Percentiles rank a stretch among this genome's conserved stretches.
These are phyloP conservation scores for Melikaiella ostensackeni DNA, from an alignment of 2,888 invertebrate genomes.

Conservation along the genomic window DNA sequence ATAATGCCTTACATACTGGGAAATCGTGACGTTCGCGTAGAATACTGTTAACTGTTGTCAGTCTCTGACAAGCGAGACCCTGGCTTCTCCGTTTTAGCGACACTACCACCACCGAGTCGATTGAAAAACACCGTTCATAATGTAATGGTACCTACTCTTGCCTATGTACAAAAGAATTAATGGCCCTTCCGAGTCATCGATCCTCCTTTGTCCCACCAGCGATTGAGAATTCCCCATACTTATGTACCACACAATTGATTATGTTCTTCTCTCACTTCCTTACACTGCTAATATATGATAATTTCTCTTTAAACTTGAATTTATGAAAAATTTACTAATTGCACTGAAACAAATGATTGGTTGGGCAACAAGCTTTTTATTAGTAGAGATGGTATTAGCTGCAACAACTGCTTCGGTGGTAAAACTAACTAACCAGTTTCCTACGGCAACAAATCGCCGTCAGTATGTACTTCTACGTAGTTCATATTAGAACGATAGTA, in stretches of 20 bases:
- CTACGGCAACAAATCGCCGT: too few relatives aligned
- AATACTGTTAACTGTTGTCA: constrained; percentile 68
- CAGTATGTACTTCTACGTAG: too few relatives aligned
- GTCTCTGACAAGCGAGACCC: constrained; percentile 59
- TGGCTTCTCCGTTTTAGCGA: constrained; percentile 27
- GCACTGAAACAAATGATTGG: too few relatives aligned
- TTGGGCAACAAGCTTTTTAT: too few relatives aligned
- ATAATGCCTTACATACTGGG: constrained; percentile 15
- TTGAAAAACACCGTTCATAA: constrained; percentile 31
- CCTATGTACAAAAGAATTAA: constrained; percentile 30
- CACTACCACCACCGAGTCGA: constrained; percentile 24
- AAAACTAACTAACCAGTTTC: too few relatives aligned
- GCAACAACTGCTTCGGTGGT: too few relatives aligned
- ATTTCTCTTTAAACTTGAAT: neutral
- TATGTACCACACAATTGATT: constrained; percentile 23
- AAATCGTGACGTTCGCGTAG: constrained; percentile 56
- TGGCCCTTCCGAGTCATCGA: constrained; percentile 12
- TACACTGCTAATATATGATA: constrained; percentile 10
- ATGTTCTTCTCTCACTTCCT: constrained; percentile 28
- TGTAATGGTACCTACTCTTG: constrained; percentile 19
- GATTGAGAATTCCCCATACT: constrained; percentile 24
- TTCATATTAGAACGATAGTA: too few relatives aligned
- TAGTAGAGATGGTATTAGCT: too few relatives aligned
- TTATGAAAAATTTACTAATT: too few relatives aligned
- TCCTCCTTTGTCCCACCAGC: constrained; percentile 32